Conservation (phyloP, 2,113 vertebrate genomes). For the Cariama cristata region DNA sequence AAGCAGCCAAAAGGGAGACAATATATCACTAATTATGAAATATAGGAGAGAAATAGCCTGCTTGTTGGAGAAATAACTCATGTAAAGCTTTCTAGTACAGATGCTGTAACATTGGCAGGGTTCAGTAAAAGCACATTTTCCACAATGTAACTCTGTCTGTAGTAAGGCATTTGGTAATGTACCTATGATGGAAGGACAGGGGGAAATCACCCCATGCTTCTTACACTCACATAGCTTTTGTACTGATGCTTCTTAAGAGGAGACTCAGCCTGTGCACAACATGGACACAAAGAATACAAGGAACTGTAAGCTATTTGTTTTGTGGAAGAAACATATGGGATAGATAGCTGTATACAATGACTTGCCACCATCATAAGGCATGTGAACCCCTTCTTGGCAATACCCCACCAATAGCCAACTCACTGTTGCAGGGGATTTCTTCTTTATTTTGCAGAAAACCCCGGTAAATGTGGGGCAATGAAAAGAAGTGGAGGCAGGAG, state of each 20-base stretch:
- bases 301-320: background rate
- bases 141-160: background rate
- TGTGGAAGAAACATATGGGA: background rate
- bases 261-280: background rate
- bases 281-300: background rate
- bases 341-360: background rate
- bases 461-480: rapidly evolving
- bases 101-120: background rate
- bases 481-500: background rate
- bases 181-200: background rate
- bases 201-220: background rate
- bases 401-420: background rate
- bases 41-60: background rate
- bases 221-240: background rate
- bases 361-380: background rate
- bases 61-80: background rate
- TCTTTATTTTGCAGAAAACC: background rate
- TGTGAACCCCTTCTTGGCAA: background rate
- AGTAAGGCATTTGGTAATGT: background rate
- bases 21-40: slow-evolving; percentile 5
- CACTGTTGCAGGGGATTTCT: background rate
- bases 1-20: background rate
- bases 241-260: background rate
- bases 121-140: background rate
- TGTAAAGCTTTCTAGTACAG: background rate